These are phyloP conservation scores for Neomonachus schauinslandi DNA, from an alignment of 2,113 vertebrate species.

Conservation along the genomic window DNA sequence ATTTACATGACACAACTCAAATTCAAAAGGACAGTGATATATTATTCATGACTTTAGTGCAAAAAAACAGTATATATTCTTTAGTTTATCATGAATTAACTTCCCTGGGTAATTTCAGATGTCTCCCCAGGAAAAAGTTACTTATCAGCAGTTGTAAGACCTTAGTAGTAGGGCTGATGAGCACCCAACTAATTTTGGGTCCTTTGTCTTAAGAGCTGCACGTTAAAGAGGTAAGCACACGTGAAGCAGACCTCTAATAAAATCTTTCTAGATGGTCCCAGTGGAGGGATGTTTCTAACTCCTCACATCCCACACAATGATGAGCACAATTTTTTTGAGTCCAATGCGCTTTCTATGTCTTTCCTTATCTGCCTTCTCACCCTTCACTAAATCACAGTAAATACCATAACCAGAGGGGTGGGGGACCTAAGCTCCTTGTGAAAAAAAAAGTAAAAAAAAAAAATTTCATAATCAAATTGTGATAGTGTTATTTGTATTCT, in stretches of 20 bases:
- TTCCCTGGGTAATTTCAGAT: not conserved
- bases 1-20: not conserved
- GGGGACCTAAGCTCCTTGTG: not conserved
- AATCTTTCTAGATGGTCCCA: not conserved
- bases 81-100: not conserved
- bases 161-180: not conserved
- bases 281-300: not conserved
- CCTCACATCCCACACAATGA: not conserved
- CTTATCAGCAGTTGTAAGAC: not conserved
- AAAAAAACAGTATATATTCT: not conserved
- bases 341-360: not conserved
- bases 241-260: not conserved
- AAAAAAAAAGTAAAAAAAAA: not conserved
- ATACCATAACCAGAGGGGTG: not conserved
- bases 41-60: not conserved
- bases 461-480: constrained; percentile 33
- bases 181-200: not conserved
- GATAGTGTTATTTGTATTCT: not conserved
- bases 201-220: not conserved
- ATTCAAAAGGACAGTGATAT: not conserved
- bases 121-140: not conserved
- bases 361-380: not conserved
- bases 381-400: not conserved
- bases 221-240: not conserved
- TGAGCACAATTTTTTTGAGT: not conserved